phyloP scores from a whole-genome alignment of 2,888 invertebrate genomes.

The Phaedon cochleariae region DNA sequence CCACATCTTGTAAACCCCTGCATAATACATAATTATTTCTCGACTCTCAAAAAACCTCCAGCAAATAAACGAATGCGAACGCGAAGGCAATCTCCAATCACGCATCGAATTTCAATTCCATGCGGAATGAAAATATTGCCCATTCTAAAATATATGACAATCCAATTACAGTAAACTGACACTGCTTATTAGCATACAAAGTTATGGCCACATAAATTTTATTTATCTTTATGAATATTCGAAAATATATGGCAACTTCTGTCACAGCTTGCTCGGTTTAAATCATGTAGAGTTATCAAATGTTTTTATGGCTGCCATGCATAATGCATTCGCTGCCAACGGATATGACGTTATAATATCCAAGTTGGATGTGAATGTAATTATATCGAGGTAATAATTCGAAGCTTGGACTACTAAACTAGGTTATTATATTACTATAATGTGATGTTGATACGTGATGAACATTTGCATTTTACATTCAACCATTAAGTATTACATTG shows the following conservation, averaged over 20 bases:
- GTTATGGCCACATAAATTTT: slow-evolving; percentile 55
- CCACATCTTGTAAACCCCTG: too few species aligned
- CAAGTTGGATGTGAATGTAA: slow-evolving; percentile 9
- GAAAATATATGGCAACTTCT: slow-evolving; percentile 54
- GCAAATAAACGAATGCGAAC: too few species aligned
- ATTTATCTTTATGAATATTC: slow-evolving; percentile 56
- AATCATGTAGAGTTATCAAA: slow-evolving; percentile 51
- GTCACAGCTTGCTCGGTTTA: slow-evolving; percentile 51
- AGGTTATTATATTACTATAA: slow-evolving; percentile 7
- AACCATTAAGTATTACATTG: neutral
- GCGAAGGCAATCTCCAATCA: too few species aligned
- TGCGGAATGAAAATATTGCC: slow-evolving; percentile 23
- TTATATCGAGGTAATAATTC: slow-evolving; percentile 15
- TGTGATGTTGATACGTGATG: slow-evolving; percentile 7
- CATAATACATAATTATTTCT: too few species aligned
- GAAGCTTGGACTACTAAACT: slow-evolving; percentile 3
- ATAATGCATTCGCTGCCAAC: slow-evolving; percentile 29
- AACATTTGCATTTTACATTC: neutral
- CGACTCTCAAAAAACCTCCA: too few species aligned
- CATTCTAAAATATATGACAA: slow-evolving; percentile 51
- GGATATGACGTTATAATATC: slow-evolving; percentile 18
- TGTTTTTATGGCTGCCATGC: slow-evolving; percentile 35
- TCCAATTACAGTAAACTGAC: slow-evolving; percentile 56
- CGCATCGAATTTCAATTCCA: slow-evolving; percentile 27
- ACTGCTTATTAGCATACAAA: slow-evolving; percentile 53